Evolutionary conservation across 2,797 vertebrate species (phyloP).

Genomic region (Pangasius sanitwongsei): DNA sequence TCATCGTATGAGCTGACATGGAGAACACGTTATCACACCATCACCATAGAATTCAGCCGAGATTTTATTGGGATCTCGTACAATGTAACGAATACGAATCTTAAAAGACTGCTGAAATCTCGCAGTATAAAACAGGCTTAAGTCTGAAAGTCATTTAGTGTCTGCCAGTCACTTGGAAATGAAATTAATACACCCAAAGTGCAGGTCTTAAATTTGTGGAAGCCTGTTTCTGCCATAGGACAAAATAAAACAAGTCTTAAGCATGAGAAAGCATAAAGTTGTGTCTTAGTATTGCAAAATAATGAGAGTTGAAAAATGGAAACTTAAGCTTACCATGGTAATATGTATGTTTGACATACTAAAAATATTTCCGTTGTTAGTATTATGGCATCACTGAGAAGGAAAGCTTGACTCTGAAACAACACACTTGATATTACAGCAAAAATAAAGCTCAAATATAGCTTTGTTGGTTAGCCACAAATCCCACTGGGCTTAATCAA

Average conservation of each 20-base stretch:
- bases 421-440: neutral
- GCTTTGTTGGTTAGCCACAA: neutral
- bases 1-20: too few relatives aligned
- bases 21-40: neutral
- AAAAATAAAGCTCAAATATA: neutral
- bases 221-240: neutral
- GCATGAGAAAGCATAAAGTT: neutral
- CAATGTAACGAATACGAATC: neutral
- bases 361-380: neutral
- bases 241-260: neutral
- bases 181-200: neutral
- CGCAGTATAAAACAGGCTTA: neutral
- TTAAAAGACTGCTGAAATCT: neutral
- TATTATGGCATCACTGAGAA: neutral
- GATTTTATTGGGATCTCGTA: neutral
- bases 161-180: neutral
- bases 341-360: neutral
- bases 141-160: neutral
- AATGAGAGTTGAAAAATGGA: neutral
- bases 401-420: neutral
- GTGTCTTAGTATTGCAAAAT: neutral
- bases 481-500: neutral
- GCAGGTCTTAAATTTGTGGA: neutral
- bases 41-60: neutral
- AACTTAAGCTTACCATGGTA: neutral